These are phyloP conservation scores for Bombus haemorrhoidalis DNA, from an alignment of 1,140 invertebrate species.

Conservation along the genomic window DNA sequence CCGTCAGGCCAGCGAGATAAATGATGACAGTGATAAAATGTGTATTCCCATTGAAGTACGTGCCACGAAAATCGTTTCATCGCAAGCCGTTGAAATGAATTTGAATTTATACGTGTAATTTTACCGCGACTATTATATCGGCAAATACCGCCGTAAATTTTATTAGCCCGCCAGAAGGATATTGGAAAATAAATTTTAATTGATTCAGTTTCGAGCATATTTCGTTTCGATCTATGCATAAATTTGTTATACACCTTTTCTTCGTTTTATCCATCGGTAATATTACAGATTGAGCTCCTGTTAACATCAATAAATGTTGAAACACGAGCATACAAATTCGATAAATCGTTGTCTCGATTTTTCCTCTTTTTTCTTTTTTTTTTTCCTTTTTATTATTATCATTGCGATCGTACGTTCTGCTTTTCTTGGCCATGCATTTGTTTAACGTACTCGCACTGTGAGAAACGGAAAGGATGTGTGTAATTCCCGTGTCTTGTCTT, in stretches of 20 bases:
- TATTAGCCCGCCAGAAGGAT: no score
- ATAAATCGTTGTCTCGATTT: no score
- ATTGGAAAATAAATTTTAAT: conserved; percentile 31
- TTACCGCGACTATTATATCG: conserved; percentile 31
- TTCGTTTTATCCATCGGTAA: neutral
- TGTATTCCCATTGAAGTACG: conserved; percentile 38
- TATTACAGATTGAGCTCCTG: neutral
- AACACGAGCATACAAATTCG: no score
- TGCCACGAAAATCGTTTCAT: conserved; percentile 33
- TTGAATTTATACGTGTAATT: conserved; percentile 51
- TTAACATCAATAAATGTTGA: neutral
- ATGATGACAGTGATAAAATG: conserved; percentile 55
- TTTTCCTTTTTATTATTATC: no score
- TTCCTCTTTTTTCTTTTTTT: no score
- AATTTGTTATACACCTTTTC: neutral
- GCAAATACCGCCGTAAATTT: conserved; percentile 28
- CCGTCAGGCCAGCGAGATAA: conserved; percentile 42
- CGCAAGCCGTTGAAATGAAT: conserved; percentile 16
- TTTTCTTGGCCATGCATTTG: conserved; percentile 7
- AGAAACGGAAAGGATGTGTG: conserved; percentile 52
- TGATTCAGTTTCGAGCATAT: neutral
- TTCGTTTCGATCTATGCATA: neutral
- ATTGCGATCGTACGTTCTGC: conserved; percentile 3
- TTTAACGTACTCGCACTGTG: conserved; percentile 31
- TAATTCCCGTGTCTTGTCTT: conserved; percentile 43